Percentiles rank a stretch among this genome's conserved stretches.
phyloP scores from a whole-genome alignment of 2,888 invertebrate genomes.

The Orthonychiurus folsomi region DNA sequence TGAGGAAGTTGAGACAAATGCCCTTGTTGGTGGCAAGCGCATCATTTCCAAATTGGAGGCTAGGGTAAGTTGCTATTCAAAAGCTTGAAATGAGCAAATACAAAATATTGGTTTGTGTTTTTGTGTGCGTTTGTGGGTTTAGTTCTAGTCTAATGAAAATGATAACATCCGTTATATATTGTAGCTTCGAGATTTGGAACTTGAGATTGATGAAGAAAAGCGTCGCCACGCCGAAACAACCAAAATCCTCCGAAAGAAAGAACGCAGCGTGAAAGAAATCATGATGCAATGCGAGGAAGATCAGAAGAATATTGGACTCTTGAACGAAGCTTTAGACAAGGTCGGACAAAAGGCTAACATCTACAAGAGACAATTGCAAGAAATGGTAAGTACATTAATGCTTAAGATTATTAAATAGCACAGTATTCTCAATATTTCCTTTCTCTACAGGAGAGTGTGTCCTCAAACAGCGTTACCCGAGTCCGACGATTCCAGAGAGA shows the following conservation, averaged over 20 bases:
- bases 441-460: conserved; percentile 69
- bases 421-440: conserved; percentile 20
- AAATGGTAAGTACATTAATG: conserved; percentile 57
- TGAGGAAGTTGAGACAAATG: conserved; percentile 94
- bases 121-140: too few species aligned
- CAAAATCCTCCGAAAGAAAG: conserved; percentile 87
- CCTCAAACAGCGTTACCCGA: conserved; percentile 84
- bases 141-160: conserved; percentile 9
- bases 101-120: too few species aligned
- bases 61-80: conserved; percentile 47
- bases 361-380: conserved; percentile 91
- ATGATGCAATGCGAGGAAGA: conserved; percentile 93
- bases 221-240: conserved; percentile 87
- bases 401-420: background rate
- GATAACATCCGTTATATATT: background rate
- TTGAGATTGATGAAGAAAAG: conserved; percentile 92
- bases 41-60: conserved; percentile 97
- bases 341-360: conserved; percentile 75
- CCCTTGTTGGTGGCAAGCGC: conserved; percentile 90
- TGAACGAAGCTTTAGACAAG: conserved; percentile 85
- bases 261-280: conserved; percentile 90
- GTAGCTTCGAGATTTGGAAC: conserved; percentile 80
- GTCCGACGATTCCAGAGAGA: conserved; percentile 98
- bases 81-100: too few species aligned
- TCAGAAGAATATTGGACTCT: conserved; percentile 84